Base-by-base conservation (phyloP, 2,888 invertebrate genomes). In the Thymelicus lineola region DNA sequence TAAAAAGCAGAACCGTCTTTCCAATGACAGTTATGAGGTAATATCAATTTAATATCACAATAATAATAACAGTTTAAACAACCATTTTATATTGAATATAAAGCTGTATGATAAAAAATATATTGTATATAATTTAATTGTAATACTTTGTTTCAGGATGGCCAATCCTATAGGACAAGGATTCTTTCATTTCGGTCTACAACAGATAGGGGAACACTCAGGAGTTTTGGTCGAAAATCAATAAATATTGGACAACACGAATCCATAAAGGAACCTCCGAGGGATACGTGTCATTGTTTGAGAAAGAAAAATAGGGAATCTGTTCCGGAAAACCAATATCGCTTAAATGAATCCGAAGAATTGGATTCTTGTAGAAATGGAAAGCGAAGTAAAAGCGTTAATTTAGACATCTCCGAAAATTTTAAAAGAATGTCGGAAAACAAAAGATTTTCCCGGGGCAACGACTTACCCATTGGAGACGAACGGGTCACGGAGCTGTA, bases 21-120 rank as follows among this genome's bases (percentile, higher is more conserved):
- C 83, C 10, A 90, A 90, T 74, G 94, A 94, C 72, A 94, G 94
- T 77, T 94, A 90, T 73, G 94, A 94, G 87, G 93, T 93, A 84
- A 79, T 73, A 72, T 62, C 46, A 66, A 12, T 45, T n/a, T n/a
- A n/a, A 58, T 38, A 45, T 15, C 15, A 28, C 28, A 28, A 2
- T 28, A 28, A 2, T 28, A 28, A 28, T 28, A 3, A 5, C 0
- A 28, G 3, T 3, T 20, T 2, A 1, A 28, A 28, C 28, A 28
- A 28, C 1, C 28, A 28, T 28, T 28, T 28, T 28, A 5, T 28
- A 28, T 28, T 28, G 3, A 28, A 28, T 28, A 28, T 28, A 28
- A 35, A 35, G 4, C n/a, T n/a, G n/a, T 28, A 15, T 53, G 15
- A 4, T 17, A 53, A 1, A 17, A 28, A 20, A 59, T 42, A n/a